Evolutionary conservation across 2,113 vertebrate genomes (phyloP).

Genomic region (Atrichornis clamosus): DNA sequence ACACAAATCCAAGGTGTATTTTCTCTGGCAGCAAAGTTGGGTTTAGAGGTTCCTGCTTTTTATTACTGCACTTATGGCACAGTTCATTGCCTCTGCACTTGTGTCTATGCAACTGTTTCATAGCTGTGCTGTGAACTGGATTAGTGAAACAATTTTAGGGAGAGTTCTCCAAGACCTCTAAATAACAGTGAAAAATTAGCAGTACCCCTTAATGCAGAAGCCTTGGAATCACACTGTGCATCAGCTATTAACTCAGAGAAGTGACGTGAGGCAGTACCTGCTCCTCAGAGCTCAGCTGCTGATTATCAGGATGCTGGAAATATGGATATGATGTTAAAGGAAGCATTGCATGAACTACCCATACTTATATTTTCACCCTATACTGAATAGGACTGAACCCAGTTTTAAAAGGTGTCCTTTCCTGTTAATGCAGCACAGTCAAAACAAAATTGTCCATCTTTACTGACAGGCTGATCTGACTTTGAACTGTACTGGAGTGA

Average conservation of each 20-base stretch:
- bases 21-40: not conserved
- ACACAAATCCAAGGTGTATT: not conserved
- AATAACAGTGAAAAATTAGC: not conserved
- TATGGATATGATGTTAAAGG: accelerated
- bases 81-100: not conserved
- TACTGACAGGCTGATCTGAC: not conserved
- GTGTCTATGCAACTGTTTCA: not conserved
- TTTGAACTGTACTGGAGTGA: not conserved
- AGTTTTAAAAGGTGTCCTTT: not conserved
- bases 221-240: not conserved
- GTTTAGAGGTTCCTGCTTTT: not conserved
- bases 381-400: not conserved
- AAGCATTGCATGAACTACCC: not conserved
- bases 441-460: not conserved
- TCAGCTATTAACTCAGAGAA: not conserved
- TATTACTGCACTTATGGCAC: not conserved
- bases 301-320: not conserved
- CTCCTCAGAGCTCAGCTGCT: not conserved
- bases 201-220: not conserved
- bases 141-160: not conserved
- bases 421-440: not conserved
- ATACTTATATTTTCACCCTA: not conserved
- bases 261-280: not conserved
- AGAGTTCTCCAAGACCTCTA: not conserved
- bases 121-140: not conserved